A percentile compares a stretch with the other conserved stretches of the same genome.
These are phyloP conservation scores for Leucozona laternaria DNA, from an alignment of 2,888 invertebrate genomes.

Conservation along the genomic window DNA sequence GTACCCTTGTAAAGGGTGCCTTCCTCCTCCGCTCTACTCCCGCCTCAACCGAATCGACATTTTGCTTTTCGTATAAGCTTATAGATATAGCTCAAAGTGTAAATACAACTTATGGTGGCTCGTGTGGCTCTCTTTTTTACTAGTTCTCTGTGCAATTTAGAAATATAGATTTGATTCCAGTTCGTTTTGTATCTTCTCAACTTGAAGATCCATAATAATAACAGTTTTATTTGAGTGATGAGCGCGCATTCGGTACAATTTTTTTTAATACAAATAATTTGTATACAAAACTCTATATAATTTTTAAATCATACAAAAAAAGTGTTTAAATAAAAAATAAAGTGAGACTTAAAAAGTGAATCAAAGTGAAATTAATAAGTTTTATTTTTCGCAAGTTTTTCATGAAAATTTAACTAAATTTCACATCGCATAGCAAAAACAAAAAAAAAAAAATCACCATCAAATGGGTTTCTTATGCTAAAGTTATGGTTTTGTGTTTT, in stretches of 20 bases:
- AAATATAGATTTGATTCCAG: slow-evolving; percentile 74
- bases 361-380: slow-evolving; percentile 17
- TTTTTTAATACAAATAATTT: slow-evolving; percentile 19
- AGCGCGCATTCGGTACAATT: slow-evolving; percentile 48
- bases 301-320: neutral
- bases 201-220: slow-evolving; percentile 70
- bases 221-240: slow-evolving; percentile 47
- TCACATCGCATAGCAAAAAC: neutral
- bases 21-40: neutral
- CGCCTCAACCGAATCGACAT: slow-evolving; percentile 34
- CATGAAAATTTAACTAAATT: neutral
- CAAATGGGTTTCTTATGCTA: slow-evolving; percentile 35
- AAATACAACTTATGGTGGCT: slow-evolving; percentile 62
- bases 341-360: slow-evolving; percentile 24
- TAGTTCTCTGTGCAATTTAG: slow-evolving; percentile 67
- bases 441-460: neutral
- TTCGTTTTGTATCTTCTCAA: slow-evolving; percentile 72
- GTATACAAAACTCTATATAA: neutral
- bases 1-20: slow-evolving; percentile 56
- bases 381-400: neutral
- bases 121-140: slow-evolving; percentile 66
- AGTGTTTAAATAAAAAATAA: neutral
- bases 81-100: slow-evolving; percentile 34
- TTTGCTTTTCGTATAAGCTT: slow-evolving; percentile 26
- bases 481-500: slow-evolving; percentile 67